Base-by-base conservation (phyloP, 2,888 invertebrate genomes). In the Ochropleura plecta region DNA sequence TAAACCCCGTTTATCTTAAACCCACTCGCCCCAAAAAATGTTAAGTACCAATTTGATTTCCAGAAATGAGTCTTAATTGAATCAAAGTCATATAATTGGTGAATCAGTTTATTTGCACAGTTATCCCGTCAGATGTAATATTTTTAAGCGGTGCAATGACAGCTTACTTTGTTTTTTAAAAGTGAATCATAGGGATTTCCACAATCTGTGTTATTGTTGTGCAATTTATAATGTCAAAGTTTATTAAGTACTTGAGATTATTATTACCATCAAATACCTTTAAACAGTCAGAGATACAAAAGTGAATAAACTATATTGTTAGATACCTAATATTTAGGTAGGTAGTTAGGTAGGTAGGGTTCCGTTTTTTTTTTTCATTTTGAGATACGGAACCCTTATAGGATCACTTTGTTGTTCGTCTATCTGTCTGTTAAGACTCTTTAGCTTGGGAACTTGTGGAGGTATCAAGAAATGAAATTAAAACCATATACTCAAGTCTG, bases 91-190 rank as follows among this genome's bases (percentile, higher is more conserved):
- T 78, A 18, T 81, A 76, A 86, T 81, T 86, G 86, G 55, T 83
- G 86, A 87, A 83, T 84, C 86, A 87, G 81, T 71, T 77, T 73
- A 79, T 83, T 87, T 78, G 46, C 63, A 76, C 73, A 79, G 77
- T 70, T 74, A 83, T 79, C 51, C 46, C 67, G 49, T 64, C 55
- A 62, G 71, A 68, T 73, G 64, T 75, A 60, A 40, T 44, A 40
- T 73, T 70, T 77, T 70, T 66, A 75, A 78, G 6, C 46, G 64
- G 49, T 59, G 8, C 40, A 74, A 64, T 75, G 60, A 44, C 48
- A 67, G 20, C 1, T 78, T 46, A 62, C 49, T 81, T 67, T 30
- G 18, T 55, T 18, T 5, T 55, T 63, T 42, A 42, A 44, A 40
- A 30, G 59, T 68, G 60, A 78, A 44, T 82, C 71, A 75, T 46